phyloP scores from a whole-genome alignment of 2,888 invertebrate genomes.

The Dione juno region DNA sequence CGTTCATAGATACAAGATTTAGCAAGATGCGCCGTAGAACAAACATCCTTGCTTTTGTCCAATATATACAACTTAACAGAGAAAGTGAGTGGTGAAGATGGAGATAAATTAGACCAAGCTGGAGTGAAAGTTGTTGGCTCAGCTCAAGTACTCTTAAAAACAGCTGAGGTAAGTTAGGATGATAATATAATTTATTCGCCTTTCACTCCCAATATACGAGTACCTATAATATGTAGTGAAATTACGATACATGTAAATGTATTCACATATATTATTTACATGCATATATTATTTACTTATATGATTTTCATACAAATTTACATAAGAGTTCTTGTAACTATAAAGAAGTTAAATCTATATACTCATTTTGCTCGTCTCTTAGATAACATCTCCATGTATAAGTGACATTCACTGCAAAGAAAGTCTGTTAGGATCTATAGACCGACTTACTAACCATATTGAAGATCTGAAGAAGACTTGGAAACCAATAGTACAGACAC shows the following conservation, averaged over 20 bases:
- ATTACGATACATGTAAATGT: background rate
- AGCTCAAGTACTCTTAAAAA: conserved; percentile 48
- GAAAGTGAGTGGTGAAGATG: conserved; percentile 34
- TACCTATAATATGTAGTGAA: no score
- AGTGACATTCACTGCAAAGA: conserved; percentile 64
- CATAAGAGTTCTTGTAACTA: background rate
- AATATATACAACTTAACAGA: conserved; percentile 48
- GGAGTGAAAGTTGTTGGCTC: conserved; percentile 48
- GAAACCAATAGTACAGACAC: conserved; percentile 30
- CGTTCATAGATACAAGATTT: conserved; percentile 37
- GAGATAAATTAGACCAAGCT: conserved; percentile 33
- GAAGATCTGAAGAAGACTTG: conserved; percentile 27
- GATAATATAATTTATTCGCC: background rate
- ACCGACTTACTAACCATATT: conserved; percentile 37
- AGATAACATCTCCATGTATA: conserved; percentile 55
- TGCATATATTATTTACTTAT: no score
- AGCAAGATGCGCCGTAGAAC: conserved; percentile 45
- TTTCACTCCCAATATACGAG: background rate
- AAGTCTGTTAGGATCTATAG: conserved; percentile 58
- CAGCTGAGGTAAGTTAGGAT: conserved; percentile 49
- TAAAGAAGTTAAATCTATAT: no score
- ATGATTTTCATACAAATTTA: background rate
- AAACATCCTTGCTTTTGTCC: conserved; percentile 48
- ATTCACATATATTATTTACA: background rate
- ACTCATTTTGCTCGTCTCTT: background rate